A percentile compares a stretch with the other conserved stretches of the same genome.
phyloP scores from a whole-genome alignment of 2,888 invertebrate genomes.

The Myopa tessellatipennis region DNA sequence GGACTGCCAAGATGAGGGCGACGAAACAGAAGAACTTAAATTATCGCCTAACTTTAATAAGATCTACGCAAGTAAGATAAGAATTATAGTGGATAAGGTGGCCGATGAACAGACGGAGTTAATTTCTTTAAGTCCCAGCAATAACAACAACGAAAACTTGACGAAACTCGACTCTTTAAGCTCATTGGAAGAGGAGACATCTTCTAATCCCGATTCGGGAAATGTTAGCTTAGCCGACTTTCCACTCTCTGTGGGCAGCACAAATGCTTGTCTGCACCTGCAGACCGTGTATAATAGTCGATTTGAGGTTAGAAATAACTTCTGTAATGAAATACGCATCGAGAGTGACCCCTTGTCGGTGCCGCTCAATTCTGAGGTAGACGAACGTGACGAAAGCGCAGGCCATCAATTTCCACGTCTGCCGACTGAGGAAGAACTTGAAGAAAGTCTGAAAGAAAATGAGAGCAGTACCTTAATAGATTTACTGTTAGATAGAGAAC shows the following conservation, averaged over 20 bases:
- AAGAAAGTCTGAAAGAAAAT: conserved; percentile 56
- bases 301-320: conserved; percentile 60
- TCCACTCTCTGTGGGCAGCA: conserved; percentile 53
- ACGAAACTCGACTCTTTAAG: conserved; percentile 61
- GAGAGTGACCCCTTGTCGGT: conserved; percentile 16
- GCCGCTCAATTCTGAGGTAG: conserved; percentile 30
- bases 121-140: background rate
- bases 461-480: background rate
- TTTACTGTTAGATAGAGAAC: conserved; percentile 15
- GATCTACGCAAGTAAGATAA: conserved; percentile 62
- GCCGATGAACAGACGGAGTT: conserved; percentile 6
- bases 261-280: conserved; percentile 59
- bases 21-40: conserved; percentile 48
- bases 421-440: conserved; percentile 58
- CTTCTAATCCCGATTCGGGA: conserved; percentile 66
- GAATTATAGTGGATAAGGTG: conserved; percentile 57
- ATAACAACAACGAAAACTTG: conserved; percentile 27
- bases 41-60: conserved; percentile 60
- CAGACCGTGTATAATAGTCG: conserved; percentile 61
- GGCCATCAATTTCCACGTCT: conserved; percentile 54
- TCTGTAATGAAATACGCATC: conserved; percentile 58
- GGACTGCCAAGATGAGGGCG: conserved; percentile 19
- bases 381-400: conserved; percentile 1
- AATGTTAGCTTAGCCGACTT: conserved; percentile 66
- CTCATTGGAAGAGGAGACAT: conserved; percentile 59